Base-by-base conservation (phyloP, 2,888 invertebrate genomes). In the Sesia bembeciformis region DNA sequence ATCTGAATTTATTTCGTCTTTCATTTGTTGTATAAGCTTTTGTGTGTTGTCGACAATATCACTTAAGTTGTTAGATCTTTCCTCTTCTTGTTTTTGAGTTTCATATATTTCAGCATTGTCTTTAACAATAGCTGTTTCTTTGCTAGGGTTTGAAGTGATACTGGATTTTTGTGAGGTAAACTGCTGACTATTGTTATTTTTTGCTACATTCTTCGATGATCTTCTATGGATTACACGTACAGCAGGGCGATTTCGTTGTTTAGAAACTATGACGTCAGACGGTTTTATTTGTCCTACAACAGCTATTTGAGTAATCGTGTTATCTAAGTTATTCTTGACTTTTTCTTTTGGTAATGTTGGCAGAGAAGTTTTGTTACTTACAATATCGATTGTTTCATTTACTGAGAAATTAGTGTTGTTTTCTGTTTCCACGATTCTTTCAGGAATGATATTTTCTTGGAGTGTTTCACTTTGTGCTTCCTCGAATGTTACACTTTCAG, bases 1-100 rank as follows among this genome's bases (percentile, higher is more conserved):
- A 66, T 91, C 91, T 40, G 86, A 89, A 71, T 91, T 91, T 43
- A 92, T 92, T 84, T 92, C 92, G 64, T 91, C 91, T 69, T 91
- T 91, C 92, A 92, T 92, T 77, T 92, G 92, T 61, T 92, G 91
- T 58, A 92, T 92, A 49, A 92, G 68, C 56, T 85, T 87, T 70
- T 92, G 92, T 0, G 92, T 92, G 56, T 91, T 90, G 65, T 90
- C 91, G 5, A 92, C 92, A 53, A 92, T 85, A 59, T 92, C 91
- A 60, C 76, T 83, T 40, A 89, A 68, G 60, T 89, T 88, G 56
- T 67, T 83, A 3, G 77, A 56, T 66, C 78, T 86, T 57, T 84
- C 82, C 57, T 51, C 58, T 38, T 59, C 56, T 56, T 41, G 40
- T 46, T 4, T 8, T 46, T 4, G n/a, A 6, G 7, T 46, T 4